Evolutionary conservation across 2,888 invertebrate species (phyloP), one percentile per base, ranked within the genome.

Genomic region (Rotaria macrura): DNA sequence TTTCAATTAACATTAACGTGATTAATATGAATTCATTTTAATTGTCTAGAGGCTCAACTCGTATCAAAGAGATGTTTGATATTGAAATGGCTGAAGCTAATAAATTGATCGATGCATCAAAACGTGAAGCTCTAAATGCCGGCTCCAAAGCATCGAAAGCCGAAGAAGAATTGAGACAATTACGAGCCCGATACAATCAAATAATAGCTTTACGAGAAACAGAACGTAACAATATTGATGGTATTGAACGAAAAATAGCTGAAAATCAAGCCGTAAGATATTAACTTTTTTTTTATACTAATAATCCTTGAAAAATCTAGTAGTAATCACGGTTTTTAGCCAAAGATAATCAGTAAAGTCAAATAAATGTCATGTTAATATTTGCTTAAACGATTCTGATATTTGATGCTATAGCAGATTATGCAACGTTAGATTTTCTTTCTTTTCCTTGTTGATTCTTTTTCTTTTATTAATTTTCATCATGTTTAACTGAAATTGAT

Each of bases 1-100:
- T 65, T 49, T 49, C 14, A 9, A 17, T 17, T 17, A 49, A 49
- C 49, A 14, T 7, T 17, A 49, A 49, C 14, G 6, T 34, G 38
- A n/a, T n/a, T n/a, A 29, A 34, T 12, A 29, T 38, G 6, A 57
- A 57, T 29, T 29, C n/a, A 57, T 29, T n/a, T 23, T 20, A 25
- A 23, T 72, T 72, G 38, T 2, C 20, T 40, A 43, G 89, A 85
- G 90, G 89, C 87, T 90, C 91, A 6, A 88, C 88, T 55, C 89
- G 89, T 87, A 89, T 91, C 85, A 91, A 91, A 88, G 89, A 89
- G 86, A 91, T 91, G 90, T 92, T 91, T 89, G 91, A 92, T 84
- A 90, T 90, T 85, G 92, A 92, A 87, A 89, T 92, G 87, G 89
- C 90, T 17, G 91, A 92, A 86, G 92, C 92, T 49, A 88, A 92